These are phyloP conservation scores for Agonopterix subpropinquella DNA, from an alignment of 2,888 invertebrate genomes.

Conservation along the genomic window DNA sequence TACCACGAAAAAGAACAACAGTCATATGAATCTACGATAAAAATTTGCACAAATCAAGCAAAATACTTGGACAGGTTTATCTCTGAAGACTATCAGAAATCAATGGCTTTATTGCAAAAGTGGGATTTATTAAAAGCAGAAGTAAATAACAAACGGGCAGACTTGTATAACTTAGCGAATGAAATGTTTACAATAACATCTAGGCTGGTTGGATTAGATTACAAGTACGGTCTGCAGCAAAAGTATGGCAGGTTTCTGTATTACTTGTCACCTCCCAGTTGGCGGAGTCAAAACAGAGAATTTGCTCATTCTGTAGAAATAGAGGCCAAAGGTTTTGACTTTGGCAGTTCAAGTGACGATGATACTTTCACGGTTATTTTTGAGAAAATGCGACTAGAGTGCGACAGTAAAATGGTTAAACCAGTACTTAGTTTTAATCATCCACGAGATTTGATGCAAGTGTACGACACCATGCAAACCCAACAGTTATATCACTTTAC, in stretches of 20 bases:
- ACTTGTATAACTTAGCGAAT: slow-evolving; percentile 57
- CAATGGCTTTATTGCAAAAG: slow-evolving; percentile 70
- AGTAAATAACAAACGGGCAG: slow-evolving; percentile 55
- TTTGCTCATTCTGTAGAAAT: slow-evolving; percentile 63
- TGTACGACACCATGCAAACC: slow-evolving; percentile 77
- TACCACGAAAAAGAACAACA: slow-evolving; percentile 71
- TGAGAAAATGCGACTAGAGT: slow-evolving; percentile 67
- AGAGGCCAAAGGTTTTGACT: slow-evolving; percentile 60
- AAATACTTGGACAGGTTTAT: slow-evolving; percentile 77
- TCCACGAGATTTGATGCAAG: slow-evolving; percentile 69
- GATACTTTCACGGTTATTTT: slow-evolving; percentile 55
- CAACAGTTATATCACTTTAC: slow-evolving; percentile 79
- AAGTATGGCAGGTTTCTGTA: slow-evolving; percentile 82
- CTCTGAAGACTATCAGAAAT: slow-evolving; percentile 75
- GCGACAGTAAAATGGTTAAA: slow-evolving; percentile 40
- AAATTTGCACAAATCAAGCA: slow-evolving; percentile 66
- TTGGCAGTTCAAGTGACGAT: slow-evolving; percentile 45
- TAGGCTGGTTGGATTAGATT: slow-evolving; percentile 76
- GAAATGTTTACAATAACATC: slow-evolving; percentile 49
- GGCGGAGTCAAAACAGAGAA: slow-evolving; percentile 72
- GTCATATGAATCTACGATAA: slow-evolving; percentile 59
- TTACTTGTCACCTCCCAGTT: slow-evolving; percentile 78
- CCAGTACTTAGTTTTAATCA: slow-evolving; percentile 75
- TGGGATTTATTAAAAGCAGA: slow-evolving; percentile 60
- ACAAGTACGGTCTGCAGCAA: slow-evolving; percentile 77